These are phyloP conservation scores for Mallotus villosus DNA, from an alignment of 2,797 vertebrate genomes.

Conservation along the genomic window DNA sequence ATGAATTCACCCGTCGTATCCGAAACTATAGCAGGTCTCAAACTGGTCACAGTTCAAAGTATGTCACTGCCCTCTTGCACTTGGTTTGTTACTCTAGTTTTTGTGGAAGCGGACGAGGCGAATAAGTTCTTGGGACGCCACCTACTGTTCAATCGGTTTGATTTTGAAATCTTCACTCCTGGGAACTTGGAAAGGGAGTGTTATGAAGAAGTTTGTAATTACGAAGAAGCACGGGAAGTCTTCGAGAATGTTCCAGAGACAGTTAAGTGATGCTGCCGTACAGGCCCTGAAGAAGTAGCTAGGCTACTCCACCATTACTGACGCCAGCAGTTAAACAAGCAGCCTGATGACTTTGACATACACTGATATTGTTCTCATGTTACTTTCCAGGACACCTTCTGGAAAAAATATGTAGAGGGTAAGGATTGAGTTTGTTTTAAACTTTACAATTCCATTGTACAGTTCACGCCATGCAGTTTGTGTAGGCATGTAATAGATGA, in stretches of 20 bases:
- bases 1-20: background rate
- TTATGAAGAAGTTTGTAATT: slow-evolving; percentile 87
- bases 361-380: slow-evolving; percentile 16
- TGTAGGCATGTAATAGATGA: background rate
- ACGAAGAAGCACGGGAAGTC: slow-evolving; percentile 92
- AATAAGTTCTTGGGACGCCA: slow-evolving; percentile 85
- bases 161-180: slow-evolving; percentile 88
- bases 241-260: slow-evolving; percentile 83
- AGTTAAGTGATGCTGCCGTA: slow-evolving; percentile 71
- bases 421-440: slow-evolving; percentile 27
- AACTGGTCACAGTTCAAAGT: background rate
- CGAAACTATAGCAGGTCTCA: background rate
- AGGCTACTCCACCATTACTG: too few species aligned
- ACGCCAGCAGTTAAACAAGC: background rate
- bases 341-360: background rate
- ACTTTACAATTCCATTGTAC: background rate
- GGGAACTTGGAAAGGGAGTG: slow-evolving; percentile 94
- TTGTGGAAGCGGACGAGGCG: slow-evolving; percentile 81
- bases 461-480: background rate
- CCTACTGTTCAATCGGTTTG: slow-evolving; percentile 90
- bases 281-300: too few species aligned
- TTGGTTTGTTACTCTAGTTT: slow-evolving; percentile 70
- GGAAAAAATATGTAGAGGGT: slow-evolving; percentile 82
- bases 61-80: too few species aligned
- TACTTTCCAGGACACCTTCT: slow-evolving; percentile 81